Evolutionary conservation across 2,113 vertebrate species (phyloP), one percentile per base, ranked within the genome.

Genomic region (Sphyrna mokarran): DNA sequence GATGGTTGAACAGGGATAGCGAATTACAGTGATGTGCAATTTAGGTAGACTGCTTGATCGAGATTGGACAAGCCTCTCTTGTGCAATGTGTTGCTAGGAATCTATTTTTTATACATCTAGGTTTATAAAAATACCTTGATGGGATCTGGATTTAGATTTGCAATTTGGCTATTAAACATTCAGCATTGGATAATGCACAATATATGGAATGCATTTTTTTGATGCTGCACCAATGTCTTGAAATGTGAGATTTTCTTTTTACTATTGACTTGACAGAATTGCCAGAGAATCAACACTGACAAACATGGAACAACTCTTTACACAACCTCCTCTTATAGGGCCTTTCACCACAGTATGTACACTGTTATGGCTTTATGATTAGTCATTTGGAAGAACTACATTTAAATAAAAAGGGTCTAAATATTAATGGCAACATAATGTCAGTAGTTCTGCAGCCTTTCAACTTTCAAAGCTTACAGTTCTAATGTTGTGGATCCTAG

Each of bases 231-330:
- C 9, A n/a, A 66, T 83, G 80, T 66, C 33, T 37, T 66, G 89
- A 93, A 37, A 93, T 66, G 29, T 90, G 61, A 93, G 16, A 95
- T 72, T 95, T 95, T 70, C 40, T 29, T 72, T 72, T 95, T 95
- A 29, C 13, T n/a, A 22, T 95, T 95, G 94, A 6, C 22, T 95
- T 95, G 68, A 95, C 94, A 95, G 94, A 95, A 72, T 54, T 95
- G 69, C 69, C 29, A 95, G 40, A 48, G 40, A 68, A 33, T 43
- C 94, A 76, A 29, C 23, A 54, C 48, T 23, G 23, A 61, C 22
- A 70, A 94, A 68, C 93, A 94, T 48, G 54, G 87, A 72, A 26
- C 11, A 29, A 61, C 26, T 90, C 26, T 90, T 90, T 90, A 90
- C 54, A 72, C 26, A 54, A 20, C 94, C 37, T 54, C 94, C 87